phyloP scores from a whole-genome alignment of 2,797 vertebrate species.

The Nannoperca australis region DNA sequence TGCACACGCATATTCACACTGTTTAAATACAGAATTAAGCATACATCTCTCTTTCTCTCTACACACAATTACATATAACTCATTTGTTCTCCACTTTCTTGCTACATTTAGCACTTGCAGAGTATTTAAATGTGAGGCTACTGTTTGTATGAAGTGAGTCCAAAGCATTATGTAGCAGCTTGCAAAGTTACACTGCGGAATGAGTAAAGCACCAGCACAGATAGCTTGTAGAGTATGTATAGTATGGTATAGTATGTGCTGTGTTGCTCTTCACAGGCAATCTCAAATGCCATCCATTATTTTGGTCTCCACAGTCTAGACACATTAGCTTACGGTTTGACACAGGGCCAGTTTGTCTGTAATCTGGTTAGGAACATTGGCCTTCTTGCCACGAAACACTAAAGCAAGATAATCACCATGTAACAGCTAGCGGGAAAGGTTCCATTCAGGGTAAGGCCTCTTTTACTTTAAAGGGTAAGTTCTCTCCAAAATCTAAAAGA shows the following conservation, averaged over 20 bases:
- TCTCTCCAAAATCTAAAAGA: conserved; percentile 27
- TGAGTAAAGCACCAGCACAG: conserved; percentile 39
- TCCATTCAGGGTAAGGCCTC: not conserved
- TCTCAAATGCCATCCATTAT: conserved; percentile 45
- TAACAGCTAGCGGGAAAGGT: conserved; percentile 29
- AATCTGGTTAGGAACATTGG: conserved; percentile 21
- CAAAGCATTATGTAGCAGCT: conserved; percentile 31
- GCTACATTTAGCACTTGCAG: not conserved
- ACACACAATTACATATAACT: not conserved
- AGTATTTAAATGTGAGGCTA: conserved; percentile 13
- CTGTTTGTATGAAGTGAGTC: conserved; percentile 4
- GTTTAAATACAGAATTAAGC: conserved; percentile 18
- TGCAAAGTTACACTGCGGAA: conserved; percentile 52
- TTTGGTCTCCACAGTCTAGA: conserved; percentile 11
- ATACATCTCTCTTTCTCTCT: not conserved
- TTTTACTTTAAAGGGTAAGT: conserved; percentile 9
- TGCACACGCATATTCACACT: conserved; percentile 29
- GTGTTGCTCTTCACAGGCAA: conserved; percentile 16
- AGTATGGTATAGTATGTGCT: conserved; percentile 4
- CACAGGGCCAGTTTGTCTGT: conserved; percentile 1
- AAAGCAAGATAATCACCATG: conserved; percentile 16
- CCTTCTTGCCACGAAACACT: conserved; percentile 9
- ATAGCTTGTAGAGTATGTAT: conserved; percentile 27
- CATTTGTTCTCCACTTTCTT: not conserved
- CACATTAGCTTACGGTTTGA: conserved; percentile 23